Evolutionary conservation across 1,140 invertebrate genomes (phyloP).

Genomic region (Psix sp.): DNA sequence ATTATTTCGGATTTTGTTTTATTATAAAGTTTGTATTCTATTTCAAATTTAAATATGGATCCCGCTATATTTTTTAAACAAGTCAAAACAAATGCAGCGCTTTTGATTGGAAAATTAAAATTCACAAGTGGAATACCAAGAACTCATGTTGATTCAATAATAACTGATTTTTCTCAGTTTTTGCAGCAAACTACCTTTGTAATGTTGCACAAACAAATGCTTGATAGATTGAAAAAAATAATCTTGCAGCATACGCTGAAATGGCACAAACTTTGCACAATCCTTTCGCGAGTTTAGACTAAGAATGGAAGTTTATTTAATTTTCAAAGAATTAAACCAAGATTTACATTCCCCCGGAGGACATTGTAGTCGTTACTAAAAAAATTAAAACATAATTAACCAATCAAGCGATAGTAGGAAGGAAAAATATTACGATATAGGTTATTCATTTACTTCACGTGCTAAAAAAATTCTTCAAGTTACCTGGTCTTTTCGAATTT

Average conservation of each 20-base stretch:
- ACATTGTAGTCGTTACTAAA: no score
- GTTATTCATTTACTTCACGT: constrained; percentile 4
- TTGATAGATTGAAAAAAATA: constrained; percentile 10
- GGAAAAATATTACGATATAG: constrained; percentile 6
- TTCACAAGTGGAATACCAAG: constrained; percentile 7
- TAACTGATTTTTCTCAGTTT: constrained; percentile 10
- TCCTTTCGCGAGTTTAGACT: constrained; percentile 1
- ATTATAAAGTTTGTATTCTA: not conserved
- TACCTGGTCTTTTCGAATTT: constrained; percentile 12
- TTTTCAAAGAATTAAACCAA: constrained; percentile 5
- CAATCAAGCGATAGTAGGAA: not conserved
- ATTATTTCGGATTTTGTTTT: no score
- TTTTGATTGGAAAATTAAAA: constrained; percentile 20
- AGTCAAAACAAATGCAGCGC: constrained; percentile 8
- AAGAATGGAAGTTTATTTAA: constrained; percentile 5
- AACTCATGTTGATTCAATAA: constrained; percentile 10
- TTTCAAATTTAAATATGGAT: constrained; percentile 1
- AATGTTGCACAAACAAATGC: constrained; percentile 10
- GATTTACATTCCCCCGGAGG: constrained; percentile 2
- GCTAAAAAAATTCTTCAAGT: constrained; percentile 16
- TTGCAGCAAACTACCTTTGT: constrained; percentile 8
- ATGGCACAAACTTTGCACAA: constrained; percentile 4
- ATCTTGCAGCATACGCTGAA: constrained; percentile 2
- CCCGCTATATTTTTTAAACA: not conserved
- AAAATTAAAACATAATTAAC: not conserved